These are phyloP conservation scores for Gymnobelideus leadbeateri DNA, from an alignment of 2,113 vertebrate genomes.

Conservation along the genomic window DNA sequence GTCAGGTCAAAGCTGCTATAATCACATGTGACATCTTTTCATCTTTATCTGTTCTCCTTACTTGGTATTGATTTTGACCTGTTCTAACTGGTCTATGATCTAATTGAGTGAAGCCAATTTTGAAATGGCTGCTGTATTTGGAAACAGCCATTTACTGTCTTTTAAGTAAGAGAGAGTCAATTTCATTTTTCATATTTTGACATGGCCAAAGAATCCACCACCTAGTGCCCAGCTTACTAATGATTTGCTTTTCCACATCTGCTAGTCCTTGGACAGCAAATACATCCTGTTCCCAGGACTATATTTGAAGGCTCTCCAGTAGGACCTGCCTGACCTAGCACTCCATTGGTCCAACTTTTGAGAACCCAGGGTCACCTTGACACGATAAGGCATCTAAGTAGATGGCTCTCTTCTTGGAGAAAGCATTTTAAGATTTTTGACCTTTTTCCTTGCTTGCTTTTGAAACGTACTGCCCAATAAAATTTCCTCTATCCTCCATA, in stretches of 20 bases:
- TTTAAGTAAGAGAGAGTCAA: background rate
- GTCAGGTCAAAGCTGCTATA: background rate
- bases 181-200: background rate
- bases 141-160: background rate
- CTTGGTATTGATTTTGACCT: background rate
- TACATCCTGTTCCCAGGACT: background rate
- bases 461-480: background rate
- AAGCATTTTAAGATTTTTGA: background rate
- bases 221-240: background rate
- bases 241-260: background rate
- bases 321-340: background rate
- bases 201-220: background rate
- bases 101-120: background rate
- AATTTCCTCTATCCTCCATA: background rate
- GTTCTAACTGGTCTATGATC: background rate
- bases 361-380: background rate
- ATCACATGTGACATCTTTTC: background rate
- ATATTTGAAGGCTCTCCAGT: background rate
- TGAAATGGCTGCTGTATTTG: background rate
- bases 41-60: background rate
- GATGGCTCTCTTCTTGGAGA: background rate
- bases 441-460: background rate
- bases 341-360: background rate
- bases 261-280: background rate
- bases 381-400: background rate